A percentile compares a stretch with the other conserved stretches of the same genome.
phyloP scores from a whole-genome alignment of 2,888 invertebrate species.

The Campoplex capitator region DNA sequence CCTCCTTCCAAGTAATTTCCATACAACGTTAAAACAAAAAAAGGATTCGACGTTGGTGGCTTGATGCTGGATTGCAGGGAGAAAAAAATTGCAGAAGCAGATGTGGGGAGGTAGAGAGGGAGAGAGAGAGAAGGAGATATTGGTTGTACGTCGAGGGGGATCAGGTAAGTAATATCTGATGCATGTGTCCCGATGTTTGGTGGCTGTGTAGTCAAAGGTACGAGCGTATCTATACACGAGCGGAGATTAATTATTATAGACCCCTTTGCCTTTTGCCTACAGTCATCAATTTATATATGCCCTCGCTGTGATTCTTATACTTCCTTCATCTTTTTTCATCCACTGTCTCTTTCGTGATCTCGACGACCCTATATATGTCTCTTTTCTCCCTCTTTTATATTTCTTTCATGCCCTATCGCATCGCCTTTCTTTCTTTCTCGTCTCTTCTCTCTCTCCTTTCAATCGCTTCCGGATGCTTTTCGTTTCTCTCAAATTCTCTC shows the following conservation, averaged over 20 bases:
- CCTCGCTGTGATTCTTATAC: slow-evolving; percentile 24
- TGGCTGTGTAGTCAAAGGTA: slow-evolving; percentile 33
- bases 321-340: slow-evolving; percentile 4
- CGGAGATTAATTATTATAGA: slow-evolving; percentile 84
- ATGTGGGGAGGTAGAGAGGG: slow-evolving; percentile 41
- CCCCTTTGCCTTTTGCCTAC: slow-evolving; percentile 82
- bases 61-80: neutral
- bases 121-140: neutral
- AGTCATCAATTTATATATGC: slow-evolving; percentile 83
- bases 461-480: neutral
- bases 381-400: neutral
- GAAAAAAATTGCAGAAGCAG: slow-evolving; percentile 63
- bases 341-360: neutral
- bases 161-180: slow-evolving; percentile 64
- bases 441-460: neutral
- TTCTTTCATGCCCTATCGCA: neutral
- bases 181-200: slow-evolving; percentile 52
- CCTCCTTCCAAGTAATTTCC: neutral
- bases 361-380: neutral
- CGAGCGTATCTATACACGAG: slow-evolving; percentile 73
- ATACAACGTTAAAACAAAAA: slow-evolving; percentile 33
- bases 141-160: slow-evolving; percentile 42
- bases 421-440: neutral
- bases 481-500: neutral
- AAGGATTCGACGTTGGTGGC: slow-evolving; percentile 30